Conservation (phyloP, 2,113 vertebrate species). For the Chinchilla lanigera region DNA sequence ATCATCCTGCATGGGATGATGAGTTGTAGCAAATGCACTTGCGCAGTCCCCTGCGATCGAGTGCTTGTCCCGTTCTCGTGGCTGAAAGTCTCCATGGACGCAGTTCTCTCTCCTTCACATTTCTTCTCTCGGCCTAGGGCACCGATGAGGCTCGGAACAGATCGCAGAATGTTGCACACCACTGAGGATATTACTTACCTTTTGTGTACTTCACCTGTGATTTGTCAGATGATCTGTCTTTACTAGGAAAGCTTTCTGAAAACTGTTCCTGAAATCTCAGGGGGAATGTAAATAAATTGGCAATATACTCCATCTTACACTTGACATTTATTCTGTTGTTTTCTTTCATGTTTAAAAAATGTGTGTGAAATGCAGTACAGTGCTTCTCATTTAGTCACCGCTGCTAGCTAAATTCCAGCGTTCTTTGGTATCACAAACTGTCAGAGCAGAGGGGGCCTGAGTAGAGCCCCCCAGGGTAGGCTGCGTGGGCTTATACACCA, state of each 20-base stretch:
- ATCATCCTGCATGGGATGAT: background rate
- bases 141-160: background rate
- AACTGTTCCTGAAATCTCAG: constrained; percentile 16
- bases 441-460: background rate
- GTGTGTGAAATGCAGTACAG: background rate
- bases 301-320: constrained; percentile 4
- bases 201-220: background rate
- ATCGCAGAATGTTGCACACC: background rate
- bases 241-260: constrained; percentile 32
- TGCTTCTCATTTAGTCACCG: background rate
- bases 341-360: constrained; percentile 12
- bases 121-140: background rate
- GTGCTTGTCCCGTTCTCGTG: background rate
- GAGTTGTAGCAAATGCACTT: background rate
- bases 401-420: background rate
- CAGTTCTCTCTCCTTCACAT: background rate
- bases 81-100: background rate
- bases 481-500: background rate
- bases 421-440: background rate
- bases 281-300: background rate
- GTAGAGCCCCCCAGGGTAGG: too few species aligned
- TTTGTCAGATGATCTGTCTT: background rate
- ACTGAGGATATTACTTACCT: background rate
- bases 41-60: background rate
- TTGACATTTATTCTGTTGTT: constrained; percentile 14